A percentile compares a stretch with the other conserved stretches of the same genome.
Conservation (phyloP, 2,113 vertebrate genomes). For the Ia io region DNA sequence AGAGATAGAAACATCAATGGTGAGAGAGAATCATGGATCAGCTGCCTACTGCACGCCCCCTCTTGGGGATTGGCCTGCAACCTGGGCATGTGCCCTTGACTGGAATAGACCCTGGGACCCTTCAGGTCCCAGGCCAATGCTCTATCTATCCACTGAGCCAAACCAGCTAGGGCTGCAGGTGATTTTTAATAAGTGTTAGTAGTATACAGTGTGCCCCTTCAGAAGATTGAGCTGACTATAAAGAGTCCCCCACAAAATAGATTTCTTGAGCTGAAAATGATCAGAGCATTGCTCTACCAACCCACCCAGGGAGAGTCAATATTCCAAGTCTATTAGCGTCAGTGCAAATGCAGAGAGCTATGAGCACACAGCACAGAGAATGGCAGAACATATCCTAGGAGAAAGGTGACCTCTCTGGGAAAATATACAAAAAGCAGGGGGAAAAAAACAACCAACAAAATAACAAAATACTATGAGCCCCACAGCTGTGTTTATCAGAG, state of each 20-base stretch:
- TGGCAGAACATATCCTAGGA: background rate
- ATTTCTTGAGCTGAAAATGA: background rate
- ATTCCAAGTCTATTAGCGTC: background rate
- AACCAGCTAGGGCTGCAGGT: background rate
- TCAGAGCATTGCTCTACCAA: background rate
- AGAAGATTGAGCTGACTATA: conserved; percentile 33
- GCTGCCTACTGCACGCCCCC: too few relatives aligned
- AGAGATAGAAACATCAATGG: too few relatives aligned
- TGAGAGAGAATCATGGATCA: too few relatives aligned
- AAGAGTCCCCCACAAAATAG: background rate
- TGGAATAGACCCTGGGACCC: too few relatives aligned
- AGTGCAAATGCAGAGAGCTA: background rate
- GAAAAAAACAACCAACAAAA: background rate
- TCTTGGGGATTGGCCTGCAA: too few relatives aligned
- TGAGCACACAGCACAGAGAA: background rate
- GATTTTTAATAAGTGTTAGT: background rate
- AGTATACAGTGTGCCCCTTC: background rate
- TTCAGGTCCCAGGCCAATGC: too few relatives aligned
- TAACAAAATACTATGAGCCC: background rate
- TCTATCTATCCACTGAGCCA: too few relatives aligned
- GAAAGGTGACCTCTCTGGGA: background rate
- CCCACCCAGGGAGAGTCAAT: background rate
- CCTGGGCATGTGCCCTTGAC: too few relatives aligned
- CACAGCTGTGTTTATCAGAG: background rate
- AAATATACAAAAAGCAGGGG: background rate